These are phyloP conservation scores for Sylvietta virens DNA, from an alignment of 2,113 vertebrate species.

Conservation along the genomic window DNA sequence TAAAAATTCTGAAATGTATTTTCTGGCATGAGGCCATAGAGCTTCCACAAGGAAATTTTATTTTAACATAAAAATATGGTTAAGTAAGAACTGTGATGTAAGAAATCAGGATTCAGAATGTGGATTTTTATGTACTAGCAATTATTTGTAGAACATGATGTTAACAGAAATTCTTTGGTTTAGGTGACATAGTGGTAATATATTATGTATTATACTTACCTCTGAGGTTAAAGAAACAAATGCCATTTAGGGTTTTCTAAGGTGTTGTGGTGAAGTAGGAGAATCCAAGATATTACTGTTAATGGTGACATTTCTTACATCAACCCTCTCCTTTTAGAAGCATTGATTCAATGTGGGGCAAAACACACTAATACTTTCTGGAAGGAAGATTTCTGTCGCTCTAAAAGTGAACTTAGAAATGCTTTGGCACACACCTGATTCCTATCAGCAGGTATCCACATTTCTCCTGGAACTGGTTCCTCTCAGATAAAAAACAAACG, in stretches of 20 bases:
- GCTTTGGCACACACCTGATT: neutral
- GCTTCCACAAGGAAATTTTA: neutral
- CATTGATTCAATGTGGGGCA: accelerated
- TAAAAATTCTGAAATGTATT: neutral
- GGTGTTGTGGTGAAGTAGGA: neutral
- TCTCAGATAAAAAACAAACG: neutral
- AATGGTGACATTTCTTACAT: neutral
- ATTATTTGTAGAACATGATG: neutral
- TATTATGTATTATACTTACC: neutral
- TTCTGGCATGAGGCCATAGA: accelerated
- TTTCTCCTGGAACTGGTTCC: neutral
- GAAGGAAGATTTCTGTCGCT: neutral
- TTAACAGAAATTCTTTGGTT: neutral
- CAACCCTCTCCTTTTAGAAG: neutral
- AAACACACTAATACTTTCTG: neutral
- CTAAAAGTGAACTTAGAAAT: neutral
- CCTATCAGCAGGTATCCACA: neutral
- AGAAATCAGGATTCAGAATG: neutral
- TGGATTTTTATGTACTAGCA: neutral
- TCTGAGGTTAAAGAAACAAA: neutral
- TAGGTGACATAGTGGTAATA: neutral
- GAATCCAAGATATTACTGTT: neutral
- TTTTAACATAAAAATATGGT: neutral
- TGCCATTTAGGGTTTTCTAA: neutral
- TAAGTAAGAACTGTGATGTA: neutral